Conservation (phyloP, 2,888 invertebrate genomes). For the Aporophyla lueneburgensis region DNA sequence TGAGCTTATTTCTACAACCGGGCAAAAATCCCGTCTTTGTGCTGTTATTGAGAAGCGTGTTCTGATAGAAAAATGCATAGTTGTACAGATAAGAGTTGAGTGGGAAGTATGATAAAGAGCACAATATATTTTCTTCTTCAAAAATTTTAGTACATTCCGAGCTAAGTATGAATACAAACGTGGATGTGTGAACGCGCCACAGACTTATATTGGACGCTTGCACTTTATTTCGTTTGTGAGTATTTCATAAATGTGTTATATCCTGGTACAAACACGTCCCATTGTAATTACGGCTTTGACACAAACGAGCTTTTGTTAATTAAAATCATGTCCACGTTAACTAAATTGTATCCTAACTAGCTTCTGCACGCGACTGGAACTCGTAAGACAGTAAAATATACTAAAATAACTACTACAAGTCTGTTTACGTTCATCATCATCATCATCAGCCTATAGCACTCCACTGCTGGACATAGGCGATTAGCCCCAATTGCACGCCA, state of each 20-base stretch:
- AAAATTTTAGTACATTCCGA: conserved; percentile 14
- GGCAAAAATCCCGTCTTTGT: neutral
- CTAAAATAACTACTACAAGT: too few relatives aligned
- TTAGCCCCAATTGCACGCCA: too few relatives aligned
- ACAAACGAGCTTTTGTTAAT: conserved; percentile 3
- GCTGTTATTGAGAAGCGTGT: neutral
- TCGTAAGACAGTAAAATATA: too few relatives aligned
- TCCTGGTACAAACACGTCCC: neutral
- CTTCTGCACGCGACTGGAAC: too few relatives aligned
- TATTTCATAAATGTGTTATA: conserved; percentile 22
- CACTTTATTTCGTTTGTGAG: conserved; percentile 13
- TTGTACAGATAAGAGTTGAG: neutral
- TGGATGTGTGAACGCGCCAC: neutral
- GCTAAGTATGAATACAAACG: neutral
- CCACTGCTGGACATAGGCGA: too few relatives aligned
- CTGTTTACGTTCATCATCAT: too few relatives aligned
- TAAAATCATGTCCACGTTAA: neutral
- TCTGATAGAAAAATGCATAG: neutral
- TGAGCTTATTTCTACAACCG: too few relatives aligned
- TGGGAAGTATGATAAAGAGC: neutral
- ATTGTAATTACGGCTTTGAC: neutral
- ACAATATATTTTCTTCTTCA: neutral
- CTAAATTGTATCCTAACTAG: too few relatives aligned
- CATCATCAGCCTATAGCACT: too few relatives aligned
- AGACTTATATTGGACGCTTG: conserved; percentile 7